Conservation (phyloP, 2,888 invertebrate genomes). For the Nemapogon koenigi region DNA sequence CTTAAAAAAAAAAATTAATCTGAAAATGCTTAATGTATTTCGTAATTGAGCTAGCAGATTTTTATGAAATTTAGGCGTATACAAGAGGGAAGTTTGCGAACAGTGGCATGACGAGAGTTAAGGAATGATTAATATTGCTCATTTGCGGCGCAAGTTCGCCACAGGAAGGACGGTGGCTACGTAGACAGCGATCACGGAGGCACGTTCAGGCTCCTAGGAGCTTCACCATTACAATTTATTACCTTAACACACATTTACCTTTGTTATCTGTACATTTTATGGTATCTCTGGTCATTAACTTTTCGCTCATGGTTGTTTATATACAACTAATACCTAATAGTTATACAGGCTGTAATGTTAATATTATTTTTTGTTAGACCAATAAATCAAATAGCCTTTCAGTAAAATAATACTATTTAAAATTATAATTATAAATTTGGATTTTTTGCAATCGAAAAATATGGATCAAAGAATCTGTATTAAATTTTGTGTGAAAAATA, state of each 20-base stretch:
- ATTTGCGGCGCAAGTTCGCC: conserved; percentile 49
- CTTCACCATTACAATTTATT: conserved; percentile 5
- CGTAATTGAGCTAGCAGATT: not conserved
- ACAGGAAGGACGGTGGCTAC: conserved; percentile 20
- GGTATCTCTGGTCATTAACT: conserved; percentile 1
- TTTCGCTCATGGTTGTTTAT: not conserved
- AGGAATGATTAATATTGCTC: conserved; percentile 59
- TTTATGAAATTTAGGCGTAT: not conserved
- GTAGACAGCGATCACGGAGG: not conserved
- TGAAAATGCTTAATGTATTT: not conserved
- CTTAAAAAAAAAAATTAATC: not conserved
- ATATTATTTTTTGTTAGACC: too few species aligned
- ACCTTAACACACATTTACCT: conserved; percentile 8
- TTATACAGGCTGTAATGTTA: too few species aligned
- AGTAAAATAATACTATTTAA: too few species aligned
- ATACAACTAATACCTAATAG: too few species aligned
- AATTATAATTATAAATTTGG: too few species aligned
- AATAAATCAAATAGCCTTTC: too few species aligned
- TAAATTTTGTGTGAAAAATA: too few species aligned
- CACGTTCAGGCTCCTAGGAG: conserved; percentile 3
- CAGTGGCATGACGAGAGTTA: conserved; percentile 6
- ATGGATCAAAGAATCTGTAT: too few species aligned
- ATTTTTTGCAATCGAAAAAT: too few species aligned
- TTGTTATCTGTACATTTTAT: conserved; percentile 7
- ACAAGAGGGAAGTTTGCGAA: not conserved